These are phyloP conservation scores for Typhlomys cinereus DNA, from an alignment of 2,113 vertebrate species.

Conservation along the genomic window DNA sequence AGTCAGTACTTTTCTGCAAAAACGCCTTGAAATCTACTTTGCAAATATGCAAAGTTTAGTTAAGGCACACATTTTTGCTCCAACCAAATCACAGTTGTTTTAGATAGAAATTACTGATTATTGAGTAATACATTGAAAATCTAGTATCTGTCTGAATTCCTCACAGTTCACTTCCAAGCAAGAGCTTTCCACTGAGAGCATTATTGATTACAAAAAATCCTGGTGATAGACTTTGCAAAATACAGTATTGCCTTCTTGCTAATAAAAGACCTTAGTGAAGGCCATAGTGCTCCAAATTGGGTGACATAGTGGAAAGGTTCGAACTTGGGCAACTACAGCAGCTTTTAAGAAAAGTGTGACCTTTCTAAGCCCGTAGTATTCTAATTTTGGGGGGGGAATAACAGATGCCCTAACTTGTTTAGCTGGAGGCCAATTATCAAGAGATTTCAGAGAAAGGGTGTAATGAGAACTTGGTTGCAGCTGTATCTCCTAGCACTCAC, in stretches of 20 bases:
- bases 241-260: not conserved
- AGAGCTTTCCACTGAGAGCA: not conserved
- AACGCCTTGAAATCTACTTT: not conserved
- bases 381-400: constrained; percentile 53
- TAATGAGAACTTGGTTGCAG: constrained; percentile 54
- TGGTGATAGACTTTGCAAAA: not conserved
- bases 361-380: constrained; percentile 17
- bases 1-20: not conserved
- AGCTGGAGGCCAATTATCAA: constrained; percentile 22
- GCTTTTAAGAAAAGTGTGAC: constrained; percentile 35
- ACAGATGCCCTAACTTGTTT: not conserved
- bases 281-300: not conserved
- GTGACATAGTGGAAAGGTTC: not conserved
- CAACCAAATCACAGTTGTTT: constrained; percentile 23
- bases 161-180: not conserved
- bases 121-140: constrained; percentile 13
- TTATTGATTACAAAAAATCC: not conserved
- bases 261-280: not conserved
- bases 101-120: constrained; percentile 26
- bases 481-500: not conserved
- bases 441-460: constrained; percentile 30
- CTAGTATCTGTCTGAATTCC: not conserved
- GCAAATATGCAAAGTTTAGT: not conserved
- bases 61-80: not conserved
- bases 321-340: not conserved